phyloP scores from a whole-genome alignment of 2,113 vertebrate genomes.

The Noctilio leporinus region DNA sequence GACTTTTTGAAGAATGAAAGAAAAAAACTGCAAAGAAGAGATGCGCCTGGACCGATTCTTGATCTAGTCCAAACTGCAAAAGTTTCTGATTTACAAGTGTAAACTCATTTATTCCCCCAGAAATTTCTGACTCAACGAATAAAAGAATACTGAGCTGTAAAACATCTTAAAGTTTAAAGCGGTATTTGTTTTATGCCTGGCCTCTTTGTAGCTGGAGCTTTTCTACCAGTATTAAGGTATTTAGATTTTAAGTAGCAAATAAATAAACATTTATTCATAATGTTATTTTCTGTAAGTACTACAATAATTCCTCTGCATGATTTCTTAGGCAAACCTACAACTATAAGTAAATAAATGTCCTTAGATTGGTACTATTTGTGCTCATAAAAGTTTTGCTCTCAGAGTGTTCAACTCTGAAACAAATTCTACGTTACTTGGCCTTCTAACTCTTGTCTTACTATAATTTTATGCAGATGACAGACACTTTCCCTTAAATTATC shows the following conservation, averaged over 20 bases:
- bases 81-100: neutral
- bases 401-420: neutral
- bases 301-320: neutral
- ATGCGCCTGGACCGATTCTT: no score
- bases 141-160: neutral
- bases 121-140: slow-evolving; percentile 30
- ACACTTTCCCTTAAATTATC: neutral
- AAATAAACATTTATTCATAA: slow-evolving; percentile 31
- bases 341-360: neutral
- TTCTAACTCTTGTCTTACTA: neutral
- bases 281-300: slow-evolving; percentile 13
- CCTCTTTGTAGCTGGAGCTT: neutral
- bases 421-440: neutral
- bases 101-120: neutral
- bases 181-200: neutral
- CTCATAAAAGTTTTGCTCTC: neutral
- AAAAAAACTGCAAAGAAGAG: neutral
- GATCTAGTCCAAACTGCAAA: neutral
- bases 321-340: neutral
- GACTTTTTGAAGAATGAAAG: neutral
- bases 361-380: neutral
- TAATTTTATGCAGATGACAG: neutral
- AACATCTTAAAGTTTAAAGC: neutral
- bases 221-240: neutral
- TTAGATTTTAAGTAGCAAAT: slow-evolving; percentile 37